Evolutionary conservation across 2,113 vertebrate species (phyloP).

Genomic region (Oncorhynchus tshawytscha): DNA sequence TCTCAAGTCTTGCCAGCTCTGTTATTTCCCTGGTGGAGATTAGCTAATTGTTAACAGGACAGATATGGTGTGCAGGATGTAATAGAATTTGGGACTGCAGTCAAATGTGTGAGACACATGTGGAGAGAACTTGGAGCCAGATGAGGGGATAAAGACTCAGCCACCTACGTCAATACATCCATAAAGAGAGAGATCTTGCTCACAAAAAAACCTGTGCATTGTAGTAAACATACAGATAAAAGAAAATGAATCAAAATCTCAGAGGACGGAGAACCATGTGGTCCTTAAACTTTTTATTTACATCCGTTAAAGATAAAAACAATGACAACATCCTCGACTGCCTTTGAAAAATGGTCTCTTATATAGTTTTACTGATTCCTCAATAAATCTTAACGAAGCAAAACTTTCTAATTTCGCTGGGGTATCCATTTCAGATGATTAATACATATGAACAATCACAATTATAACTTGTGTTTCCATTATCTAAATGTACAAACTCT

Average conservation of each 20-base stretch:
- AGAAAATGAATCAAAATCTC: constrained; percentile 55
- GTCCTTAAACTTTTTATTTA: constrained; percentile 36
- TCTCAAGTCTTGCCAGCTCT: constrained; percentile 60
- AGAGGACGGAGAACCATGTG: constrained; percentile 28
- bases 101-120: constrained; percentile 67
- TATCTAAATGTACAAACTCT: constrained; percentile 5
- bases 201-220: constrained; percentile 26
- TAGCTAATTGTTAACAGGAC: constrained; percentile 59
- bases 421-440: constrained; percentile 8
- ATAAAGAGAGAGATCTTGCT: constrained; percentile 21
- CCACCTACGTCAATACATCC: constrained; percentile 39
- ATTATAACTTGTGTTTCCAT: constrained; percentile 16
- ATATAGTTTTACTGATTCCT: constrained; percentile 5
- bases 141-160: constrained; percentile 33
- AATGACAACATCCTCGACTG: constrained; percentile 31
- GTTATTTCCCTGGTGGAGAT: constrained; percentile 52
- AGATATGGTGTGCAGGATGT: constrained; percentile 47
- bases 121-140: constrained; percentile 36
- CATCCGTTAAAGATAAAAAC: constrained; percentile 38
- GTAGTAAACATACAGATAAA: constrained; percentile 42
- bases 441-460: constrained; percentile 13
- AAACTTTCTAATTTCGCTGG: not conserved
- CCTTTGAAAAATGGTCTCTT: constrained; percentile 33
- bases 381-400: constrained; percentile 34
- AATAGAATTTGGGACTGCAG: constrained; percentile 32